A percentile compares a stretch with the other conserved stretches of the same genome.
These are phyloP conservation scores for Drosophila pectinifera DNA, from an alignment of 1,140 invertebrate species.

Conservation along the genomic window DNA sequence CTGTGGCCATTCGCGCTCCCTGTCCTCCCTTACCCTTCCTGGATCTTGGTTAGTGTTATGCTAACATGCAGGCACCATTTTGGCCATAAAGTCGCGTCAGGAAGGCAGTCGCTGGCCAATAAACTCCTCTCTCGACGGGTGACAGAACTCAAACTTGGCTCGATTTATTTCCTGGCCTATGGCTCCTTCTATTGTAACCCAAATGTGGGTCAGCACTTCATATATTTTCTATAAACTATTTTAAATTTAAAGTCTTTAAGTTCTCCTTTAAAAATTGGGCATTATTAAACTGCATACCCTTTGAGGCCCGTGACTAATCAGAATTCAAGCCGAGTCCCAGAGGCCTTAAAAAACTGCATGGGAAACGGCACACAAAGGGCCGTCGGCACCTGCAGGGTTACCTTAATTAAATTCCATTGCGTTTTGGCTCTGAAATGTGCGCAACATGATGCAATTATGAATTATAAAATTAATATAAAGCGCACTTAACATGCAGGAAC, in stretches of 20 bases:
- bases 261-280: too few species aligned
- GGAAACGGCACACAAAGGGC: slow-evolving; percentile 43
- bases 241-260: too few species aligned
- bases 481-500: slow-evolving; percentile 65
- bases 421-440: slow-evolving; percentile 55
- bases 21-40: slow-evolving; percentile 2
- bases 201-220: slow-evolving; percentile 18
- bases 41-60: slow-evolving; percentile 31
- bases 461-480: slow-evolving; percentile 65
- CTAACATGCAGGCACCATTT: slow-evolving; percentile 47
- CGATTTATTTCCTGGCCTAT: background rate
- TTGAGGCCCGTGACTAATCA: slow-evolving; percentile 40
- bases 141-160: slow-evolving; percentile 9
- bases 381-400: slow-evolving; percentile 45
- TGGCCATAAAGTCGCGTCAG: slow-evolving; percentile 27
- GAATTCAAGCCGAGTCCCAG: slow-evolving; percentile 56
- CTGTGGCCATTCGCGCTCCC: slow-evolving; percentile 43
- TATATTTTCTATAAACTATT: background rate
- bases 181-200: background rate
- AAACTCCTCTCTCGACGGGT: slow-evolving; percentile 8
- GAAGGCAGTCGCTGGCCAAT: background rate
- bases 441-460: slow-evolving; percentile 70
- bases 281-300: slow-evolving; percentile 8
- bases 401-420: slow-evolving; percentile 73
- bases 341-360: slow-evolving; percentile 21